Evolutionary conservation across 2,113 vertebrate species (phyloP), one percentile per base, ranked within the genome.

Genomic region (Carassius carassius): DNA sequence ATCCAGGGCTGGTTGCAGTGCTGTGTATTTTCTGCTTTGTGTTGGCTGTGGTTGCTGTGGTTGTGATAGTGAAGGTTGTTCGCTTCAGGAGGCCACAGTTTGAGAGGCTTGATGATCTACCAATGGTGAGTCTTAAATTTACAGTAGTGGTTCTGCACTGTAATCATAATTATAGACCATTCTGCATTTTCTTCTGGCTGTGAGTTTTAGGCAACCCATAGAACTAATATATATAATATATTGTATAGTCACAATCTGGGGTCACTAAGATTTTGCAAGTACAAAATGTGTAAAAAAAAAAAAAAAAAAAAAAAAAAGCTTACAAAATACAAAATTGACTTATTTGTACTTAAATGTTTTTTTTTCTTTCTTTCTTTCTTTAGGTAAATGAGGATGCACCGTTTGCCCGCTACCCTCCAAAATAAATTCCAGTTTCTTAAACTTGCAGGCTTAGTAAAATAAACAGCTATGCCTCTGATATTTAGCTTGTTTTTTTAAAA

Each of bases 101-200:
- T 62, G 81, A 88, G 75, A 81, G 85, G 72, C 82, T 88, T 35
- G 72, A 88, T n/a, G 87, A 88, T 44, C 4, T 86, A 65, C 63
- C 85, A 63, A 63, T 88, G 87, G 87, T 86, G 72, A 81, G 87
- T 49, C 62, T 77, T n/a, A 25, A 60, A 7, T 78, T 35, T 60
- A 60, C 2, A n/a, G 1, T 12, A 37, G 17, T 21, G 32, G 16
- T 70, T 21, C 7, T 70, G 17, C 0, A 35, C 10, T 7, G 10
- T 73, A 21, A 47, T 73, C 41, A 74, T 16, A 73, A 5, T 73
- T 73, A 73, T 12, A 0, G 37, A 8, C 29, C 35, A 73, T 47
- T 8, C 7, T 16, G 47, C n/a, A 74, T 49, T 23, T 49, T 49
- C 3, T 25, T 74, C 35, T 21, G 16, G 19, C 17, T 41, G 67